Conservation (phyloP, 2,888 invertebrate genomes). For the Limnephilus rhombicus region DNA sequence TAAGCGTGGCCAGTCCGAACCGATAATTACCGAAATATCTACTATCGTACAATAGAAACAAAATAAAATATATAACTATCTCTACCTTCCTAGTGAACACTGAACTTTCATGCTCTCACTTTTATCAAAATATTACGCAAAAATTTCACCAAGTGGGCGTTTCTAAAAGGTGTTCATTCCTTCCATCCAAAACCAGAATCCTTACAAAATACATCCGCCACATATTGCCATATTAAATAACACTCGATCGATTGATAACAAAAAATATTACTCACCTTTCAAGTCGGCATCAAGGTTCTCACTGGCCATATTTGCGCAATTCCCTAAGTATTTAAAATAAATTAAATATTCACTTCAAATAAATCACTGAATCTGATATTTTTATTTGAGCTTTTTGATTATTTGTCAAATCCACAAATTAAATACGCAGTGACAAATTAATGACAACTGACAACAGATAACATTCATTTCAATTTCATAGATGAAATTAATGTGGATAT, state of each 20-base stretch:
- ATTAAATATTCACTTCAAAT: neutral
- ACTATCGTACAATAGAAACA: neutral
- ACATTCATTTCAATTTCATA: neutral
- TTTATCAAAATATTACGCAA: neutral
- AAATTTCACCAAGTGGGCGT: neutral
- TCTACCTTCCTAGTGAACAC: neutral
- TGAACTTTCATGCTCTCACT: neutral
- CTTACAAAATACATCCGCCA: neutral
- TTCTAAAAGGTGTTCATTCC: neutral
- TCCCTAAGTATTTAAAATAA: neutral
- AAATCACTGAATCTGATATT: neutral
- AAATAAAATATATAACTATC: neutral
- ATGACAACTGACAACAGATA: neutral
- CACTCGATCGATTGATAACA: constrained; percentile 12
- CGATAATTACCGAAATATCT: neutral
- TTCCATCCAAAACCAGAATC: neutral
- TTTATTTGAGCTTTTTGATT: constrained; percentile 2
- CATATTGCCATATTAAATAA: constrained; percentile 7
- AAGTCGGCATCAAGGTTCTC: constrained; percentile 32
- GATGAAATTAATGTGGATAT: neutral
- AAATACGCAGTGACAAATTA: constrained; percentile 6
- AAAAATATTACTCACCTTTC: constrained; percentile 26
- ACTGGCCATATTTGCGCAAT: constrained; percentile 28
- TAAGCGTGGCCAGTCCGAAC: no score
- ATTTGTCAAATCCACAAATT: neutral